Evolutionary conservation across 2,113 vertebrate species (phyloP).

Genomic region (Cottus gobio): DNA sequence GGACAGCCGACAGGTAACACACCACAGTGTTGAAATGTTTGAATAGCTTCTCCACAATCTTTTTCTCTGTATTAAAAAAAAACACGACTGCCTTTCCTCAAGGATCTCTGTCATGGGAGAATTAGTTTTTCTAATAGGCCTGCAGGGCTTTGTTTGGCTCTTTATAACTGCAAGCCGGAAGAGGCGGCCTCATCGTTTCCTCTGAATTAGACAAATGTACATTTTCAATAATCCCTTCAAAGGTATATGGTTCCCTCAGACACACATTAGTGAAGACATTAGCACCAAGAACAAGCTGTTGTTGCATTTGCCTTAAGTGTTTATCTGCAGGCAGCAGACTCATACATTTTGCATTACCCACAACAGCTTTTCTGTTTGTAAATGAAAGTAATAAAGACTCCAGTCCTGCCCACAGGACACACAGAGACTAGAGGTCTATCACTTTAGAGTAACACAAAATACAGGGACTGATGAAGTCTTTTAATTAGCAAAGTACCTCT

Average conservation of each 20-base stretch:
- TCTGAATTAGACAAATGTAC: conserved; percentile 2
- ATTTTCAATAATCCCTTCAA: background rate
- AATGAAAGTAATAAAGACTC: conserved; percentile 45
- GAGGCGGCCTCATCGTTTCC: background rate
- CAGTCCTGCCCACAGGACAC: background rate
- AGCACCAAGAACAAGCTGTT: conserved; percentile 15
- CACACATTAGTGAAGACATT: conserved; percentile 12
- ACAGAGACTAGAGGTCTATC: conserved; percentile 4
- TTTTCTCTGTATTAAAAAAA: conserved; percentile 7
- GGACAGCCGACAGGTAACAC: conserved; percentile 93
- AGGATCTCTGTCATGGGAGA: conserved; percentile 1
- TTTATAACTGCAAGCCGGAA: background rate
- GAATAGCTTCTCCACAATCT: background rate
- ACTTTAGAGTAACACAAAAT: background rate
- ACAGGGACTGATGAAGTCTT: background rate
- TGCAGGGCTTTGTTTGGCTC: background rate
- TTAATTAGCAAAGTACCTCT: conserved; percentile 5
- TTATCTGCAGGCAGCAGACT: conserved; percentile 32
- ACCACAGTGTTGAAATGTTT: background rate
- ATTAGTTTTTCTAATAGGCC: conserved; percentile 4
- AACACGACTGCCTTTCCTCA: background rate
- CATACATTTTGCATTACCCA: conserved; percentile 50
- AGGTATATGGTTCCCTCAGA: conserved; percentile 24
- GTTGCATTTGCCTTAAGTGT: conserved; percentile 12
- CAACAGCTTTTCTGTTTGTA: conserved; percentile 29